Base-by-base conservation (phyloP, 2,113 vertebrate genomes). In the Hippolais icterina region DNA sequence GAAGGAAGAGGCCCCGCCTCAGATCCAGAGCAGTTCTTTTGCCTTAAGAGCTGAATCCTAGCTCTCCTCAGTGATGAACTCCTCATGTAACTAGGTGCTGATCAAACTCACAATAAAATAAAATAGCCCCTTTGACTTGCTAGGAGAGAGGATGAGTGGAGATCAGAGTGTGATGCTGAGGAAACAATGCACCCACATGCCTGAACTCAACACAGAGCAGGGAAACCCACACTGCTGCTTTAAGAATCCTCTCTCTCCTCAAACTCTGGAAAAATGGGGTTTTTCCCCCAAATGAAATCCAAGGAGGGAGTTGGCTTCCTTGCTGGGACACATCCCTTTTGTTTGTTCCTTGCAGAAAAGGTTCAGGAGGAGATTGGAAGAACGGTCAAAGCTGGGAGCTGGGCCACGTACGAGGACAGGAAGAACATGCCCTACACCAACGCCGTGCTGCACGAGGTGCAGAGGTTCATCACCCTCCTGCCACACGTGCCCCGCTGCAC, bases 391-490 rank as follows among this genome's bases (percentile, higher is more conserved):
- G 83, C 76, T 0, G 89, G 96, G 16, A 93, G 87, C 60, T 91
- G 42, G 28, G 98, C 97, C 23, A 94, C 69, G 0, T 97, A 83
- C 0, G 98, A 98, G 76, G 97, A 98, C 80, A 96, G 97, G 83
- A 96, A 54, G 28, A 69, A 47, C 2, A 93, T 98, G 97, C 98
- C 98, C 0, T 99, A 98, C 74, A 99, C 98, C 7, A 98, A 98
- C 0, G 99, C 99, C 0, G 99, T 99, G 78, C 97, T 99, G 87
- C 99, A 99, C 0, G 99, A 99, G 96, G 98, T 99, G 70, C 98
- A 99, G 97, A 97, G 99, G 81, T 98, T 98, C 79, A 98, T 98
- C 92, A 98, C 99, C 5, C 97, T 99, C 9, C 91, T 98, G 89
- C 98, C 98, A 12, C 96, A 98, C 0, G 92, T 97, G 53, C 97